Evolutionary conservation across 2,888 invertebrate species (phyloP), one percentile per base, ranked within the genome.

Genomic region (Carcina quercana): DNA sequence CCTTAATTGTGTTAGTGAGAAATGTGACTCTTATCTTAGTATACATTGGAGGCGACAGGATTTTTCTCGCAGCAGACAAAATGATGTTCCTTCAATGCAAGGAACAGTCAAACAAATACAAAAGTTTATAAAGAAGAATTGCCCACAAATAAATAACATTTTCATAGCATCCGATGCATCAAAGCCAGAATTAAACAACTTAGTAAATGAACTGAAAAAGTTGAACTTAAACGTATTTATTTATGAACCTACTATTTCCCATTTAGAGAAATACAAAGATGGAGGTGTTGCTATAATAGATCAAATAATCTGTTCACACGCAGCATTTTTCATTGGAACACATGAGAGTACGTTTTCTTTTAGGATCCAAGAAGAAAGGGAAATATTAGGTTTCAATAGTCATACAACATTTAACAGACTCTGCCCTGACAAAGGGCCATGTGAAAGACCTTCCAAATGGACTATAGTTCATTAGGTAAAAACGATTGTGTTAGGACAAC

Each of bases 311-410:
- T 96, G 96, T 72, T 92, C 97, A 0, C 90, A 92, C 70, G 92
- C 96, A 1, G 88, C 89, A 44, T 90, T 89, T 62, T 98, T 98
- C 59, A 87, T 97, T 21, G 98, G 98, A 6, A 96, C 96, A 0
- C 89, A 92, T 62, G 96, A 96, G 50, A 98, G 98, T 37, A 99
- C 98, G 0, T 98, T 98, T 71, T 91, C 97, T 0, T 97, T 93
- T 67, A 87, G 98, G 34, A 98, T 99, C 45, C 96, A 98, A 75
- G 98, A 99, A 66, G 98, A 99, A 62, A 86, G 98, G 14, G 98
- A 98, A 78, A 96, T 99, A 38, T 66, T 98, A 25, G 97, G 97
- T 1, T 96, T 96, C 68, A 86, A 88, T 4, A 83, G 88, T 24
- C 76, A 88, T 14, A 89, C 89, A 5, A 98, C 98, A 0, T 98